Evolutionary conservation across 2,797 vertebrate genomes (phyloP).

Genomic region (Pipistrellus pygmaeus): DNA sequence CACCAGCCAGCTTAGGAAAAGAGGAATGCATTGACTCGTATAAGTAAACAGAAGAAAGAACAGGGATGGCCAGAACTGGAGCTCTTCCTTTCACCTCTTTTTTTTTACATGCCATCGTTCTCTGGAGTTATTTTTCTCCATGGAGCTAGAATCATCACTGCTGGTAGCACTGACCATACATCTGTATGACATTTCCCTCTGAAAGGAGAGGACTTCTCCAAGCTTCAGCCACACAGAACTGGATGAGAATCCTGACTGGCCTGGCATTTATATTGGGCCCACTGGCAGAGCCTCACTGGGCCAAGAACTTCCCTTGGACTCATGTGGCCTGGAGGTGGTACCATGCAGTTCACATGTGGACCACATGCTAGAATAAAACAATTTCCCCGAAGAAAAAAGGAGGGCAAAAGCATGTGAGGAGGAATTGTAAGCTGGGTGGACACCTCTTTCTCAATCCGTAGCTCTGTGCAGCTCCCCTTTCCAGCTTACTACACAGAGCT

Average conservation of each 20-base stretch:
- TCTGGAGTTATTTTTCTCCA: background rate
- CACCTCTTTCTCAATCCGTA: background rate
- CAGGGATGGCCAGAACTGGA: background rate
- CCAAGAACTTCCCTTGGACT: background rate
- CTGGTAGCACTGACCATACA: background rate
- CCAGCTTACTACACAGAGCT: background rate
- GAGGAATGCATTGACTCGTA: background rate
- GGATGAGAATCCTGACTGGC: background rate
- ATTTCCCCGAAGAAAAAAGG: background rate
- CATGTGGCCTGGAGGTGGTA: rapidly evolving
- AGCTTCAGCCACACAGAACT: background rate
- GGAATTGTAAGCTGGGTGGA: background rate
- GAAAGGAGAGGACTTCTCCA: background rate
- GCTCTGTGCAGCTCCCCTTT: background rate
- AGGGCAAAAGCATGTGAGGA: background rate
- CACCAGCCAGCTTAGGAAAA: background rate
- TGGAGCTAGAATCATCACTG: background rate
- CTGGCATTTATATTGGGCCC: background rate
- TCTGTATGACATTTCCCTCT: background rate
- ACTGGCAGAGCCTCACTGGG: background rate
- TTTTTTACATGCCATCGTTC: background rate
- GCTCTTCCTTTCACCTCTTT: background rate
- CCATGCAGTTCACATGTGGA: background rate
- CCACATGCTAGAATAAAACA: background rate
- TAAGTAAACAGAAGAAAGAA: background rate